Evolutionary conservation across 2,888 invertebrate genomes (phyloP), one percentile per base, ranked within the genome.

Genomic region (Smittia sp.): DNA sequence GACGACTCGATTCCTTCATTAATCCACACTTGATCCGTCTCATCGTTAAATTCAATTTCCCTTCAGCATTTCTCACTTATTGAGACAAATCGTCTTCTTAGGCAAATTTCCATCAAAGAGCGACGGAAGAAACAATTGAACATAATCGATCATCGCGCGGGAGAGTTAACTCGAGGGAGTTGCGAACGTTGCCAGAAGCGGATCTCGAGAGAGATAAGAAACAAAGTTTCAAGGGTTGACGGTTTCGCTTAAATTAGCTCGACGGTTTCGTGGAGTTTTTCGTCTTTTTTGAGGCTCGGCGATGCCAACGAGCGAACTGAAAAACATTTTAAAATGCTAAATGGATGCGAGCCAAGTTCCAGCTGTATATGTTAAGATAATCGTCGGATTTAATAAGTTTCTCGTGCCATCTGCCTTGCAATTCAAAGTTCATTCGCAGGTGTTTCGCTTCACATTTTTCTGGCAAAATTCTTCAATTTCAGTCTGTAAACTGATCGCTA

Each of bases 121-220:
- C 46, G 6, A 46, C 6, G 46, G 6, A 2, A 46, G 46, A 46
- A 15, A 46, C 11, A 46, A 15, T 46, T n/a, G 15, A 11, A 46
- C 11, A 46, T 46, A 46, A 46, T 46, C 46, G 46, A 46, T 46
- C 46, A 46, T 46, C 15, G 46, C n/a, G 46, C 46, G 46, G 46
- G 46, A 3, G 46, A 15, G 46, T 46, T 46, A 46, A 46, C 4
- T 32, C 32, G 32, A 32, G 32, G 9, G 32, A n/a, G n/a, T n/a
- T n/a, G n/a, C n/a, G n/a, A 32, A 32, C 4, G 9, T 32, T 6
- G 32, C 32, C 32, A 6, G 32, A 32, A 32, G 32, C 4, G 9
- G 9, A 6, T 32, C 32, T 32, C 3, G 9, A 9, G 9, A 32
- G 32, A 32, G 32, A 32, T 32, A 6, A 32, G 9, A 32, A 32